phyloP scores from a whole-genome alignment of 2,888 invertebrate species.

The Stenodema calcarata region DNA sequence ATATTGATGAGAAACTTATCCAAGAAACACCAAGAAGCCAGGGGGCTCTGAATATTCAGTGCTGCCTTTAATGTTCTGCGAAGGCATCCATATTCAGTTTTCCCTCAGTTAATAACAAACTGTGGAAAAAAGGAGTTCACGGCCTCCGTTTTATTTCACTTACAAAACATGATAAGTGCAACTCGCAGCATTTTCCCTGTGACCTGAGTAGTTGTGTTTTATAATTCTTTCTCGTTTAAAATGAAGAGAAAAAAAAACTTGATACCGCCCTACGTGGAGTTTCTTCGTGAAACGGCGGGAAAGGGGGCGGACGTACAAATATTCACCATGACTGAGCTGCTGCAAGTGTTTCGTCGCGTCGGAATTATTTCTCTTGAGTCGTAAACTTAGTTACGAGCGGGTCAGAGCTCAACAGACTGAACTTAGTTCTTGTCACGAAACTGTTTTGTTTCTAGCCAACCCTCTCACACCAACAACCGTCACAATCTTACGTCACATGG shows the following conservation, averaged over 20 bases:
- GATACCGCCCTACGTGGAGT: too few species aligned
- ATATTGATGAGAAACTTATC: too few species aligned
- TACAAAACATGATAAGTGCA: not conserved
- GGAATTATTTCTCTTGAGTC: conserved; percentile 39
- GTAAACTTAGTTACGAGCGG: conserved; percentile 45
- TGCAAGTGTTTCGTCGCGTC: not conserved
- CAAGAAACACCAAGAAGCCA: too few species aligned
- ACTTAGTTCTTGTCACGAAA: conserved; percentile 29
- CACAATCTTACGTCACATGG: too few species aligned
- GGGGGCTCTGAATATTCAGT: not conserved
- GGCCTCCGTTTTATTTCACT: not conserved
- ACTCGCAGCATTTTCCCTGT: not conserved
- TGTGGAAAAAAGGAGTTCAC: not conserved
- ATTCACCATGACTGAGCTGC: conserved; percentile 14
- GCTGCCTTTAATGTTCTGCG: not conserved
- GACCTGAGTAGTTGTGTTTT: not conserved
- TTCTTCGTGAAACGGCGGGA: too few species aligned
- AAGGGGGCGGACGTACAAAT: not conserved
- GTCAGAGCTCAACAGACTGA: conserved; percentile 36
- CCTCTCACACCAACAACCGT: not conserved
- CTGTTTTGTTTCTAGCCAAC: conserved; percentile 21
- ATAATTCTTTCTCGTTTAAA: not conserved
- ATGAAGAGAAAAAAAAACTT: not conserved
- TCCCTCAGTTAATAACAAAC: not conserved
- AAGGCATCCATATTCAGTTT: not conserved